Evolutionary conservation across 92 coral and sea anemone species (phyloP).

Genomic region (Epizoanthus scotinus): DNA sequence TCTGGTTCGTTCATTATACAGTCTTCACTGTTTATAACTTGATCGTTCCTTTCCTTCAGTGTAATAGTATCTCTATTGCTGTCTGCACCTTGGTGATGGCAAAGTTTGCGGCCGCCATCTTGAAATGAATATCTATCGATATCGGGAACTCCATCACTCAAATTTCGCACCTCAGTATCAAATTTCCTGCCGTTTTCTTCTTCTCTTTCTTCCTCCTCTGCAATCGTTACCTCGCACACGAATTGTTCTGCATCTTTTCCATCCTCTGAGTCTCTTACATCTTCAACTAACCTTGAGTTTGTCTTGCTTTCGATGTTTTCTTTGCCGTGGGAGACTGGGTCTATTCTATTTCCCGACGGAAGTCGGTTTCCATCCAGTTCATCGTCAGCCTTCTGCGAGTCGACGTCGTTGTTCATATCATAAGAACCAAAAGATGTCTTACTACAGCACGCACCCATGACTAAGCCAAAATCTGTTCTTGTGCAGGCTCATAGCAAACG

Average conservation of each 20-base stretch:
- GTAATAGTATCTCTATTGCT: background rate
- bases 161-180: background rate
- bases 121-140: background rate
- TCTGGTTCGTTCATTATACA: background rate
- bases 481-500: background rate
- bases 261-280: too few species aligned
- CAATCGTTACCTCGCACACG: too few species aligned
- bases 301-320: background rate
- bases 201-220: background rate
- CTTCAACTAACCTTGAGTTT: too few species aligned
- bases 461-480: background rate
- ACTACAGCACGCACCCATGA: constrained; percentile 31
- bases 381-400: too few species aligned
- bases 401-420: constrained; percentile 14
- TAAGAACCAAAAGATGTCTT: background rate
- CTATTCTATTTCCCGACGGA: background rate
- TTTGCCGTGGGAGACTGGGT: background rate
- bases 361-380: too few species aligned
- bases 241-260: background rate
- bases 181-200: background rate
- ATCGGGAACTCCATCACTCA: background rate
- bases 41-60: background rate
- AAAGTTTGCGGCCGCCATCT: background rate
- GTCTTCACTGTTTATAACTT: background rate
- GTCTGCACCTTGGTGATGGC: background rate